Evolutionary conservation across 2,113 vertebrate species (phyloP), one percentile per base, ranked within the genome.

Genomic region (Microtus richardsoni): DNA sequence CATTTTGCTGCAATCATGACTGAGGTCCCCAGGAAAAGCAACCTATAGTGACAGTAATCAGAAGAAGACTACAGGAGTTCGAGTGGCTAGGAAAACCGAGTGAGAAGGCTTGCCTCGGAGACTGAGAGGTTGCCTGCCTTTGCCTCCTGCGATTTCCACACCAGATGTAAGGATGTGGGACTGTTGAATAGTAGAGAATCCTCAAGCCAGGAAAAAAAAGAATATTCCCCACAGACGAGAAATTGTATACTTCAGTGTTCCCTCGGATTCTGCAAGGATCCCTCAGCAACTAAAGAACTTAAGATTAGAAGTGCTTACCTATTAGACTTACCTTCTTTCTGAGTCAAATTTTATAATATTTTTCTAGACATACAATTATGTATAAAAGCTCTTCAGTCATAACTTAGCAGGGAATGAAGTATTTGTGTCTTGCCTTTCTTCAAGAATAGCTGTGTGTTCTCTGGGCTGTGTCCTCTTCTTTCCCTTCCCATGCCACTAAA

Each of bases 31-130:
- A 92, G 93, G 90, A 92, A 96, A 97, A 97, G 89, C 85, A 94
- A 96, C 96, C 96, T 88, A 91, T 75, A 90, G 91, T 0, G 66
- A 93, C 95, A 73, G 88, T 84, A 96, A 96, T 97, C 88, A 94
- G 91, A 97, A 86, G 70, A 68, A 96, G 89, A 30, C 89, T 80
- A 89, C 85, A 86, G 93, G 97, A 52, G 79, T 70, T 39, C 93
- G 58, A 92, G 89, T 22, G 87, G 89, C 70, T 7, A 68, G 64
- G 88, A 87, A 52, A 21, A 52, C 24, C 21, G 3, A 39, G n/a
- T 13, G 78, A 74, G 73, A 85, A 77, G 90, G 58, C 54, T 64
- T 39, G 9, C 54, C 68, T 73, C 17, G 33, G 14, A 60, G 68
- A 89, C 88, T 94, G 62, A 44, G 83, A 88, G 88, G 78, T 68